Percentiles rank a stretch among this genome's conserved stretches.
phyloP scores from a whole-genome alignment of 1,140 invertebrate genomes.

The Muscidifurax raptorellus region DNA sequence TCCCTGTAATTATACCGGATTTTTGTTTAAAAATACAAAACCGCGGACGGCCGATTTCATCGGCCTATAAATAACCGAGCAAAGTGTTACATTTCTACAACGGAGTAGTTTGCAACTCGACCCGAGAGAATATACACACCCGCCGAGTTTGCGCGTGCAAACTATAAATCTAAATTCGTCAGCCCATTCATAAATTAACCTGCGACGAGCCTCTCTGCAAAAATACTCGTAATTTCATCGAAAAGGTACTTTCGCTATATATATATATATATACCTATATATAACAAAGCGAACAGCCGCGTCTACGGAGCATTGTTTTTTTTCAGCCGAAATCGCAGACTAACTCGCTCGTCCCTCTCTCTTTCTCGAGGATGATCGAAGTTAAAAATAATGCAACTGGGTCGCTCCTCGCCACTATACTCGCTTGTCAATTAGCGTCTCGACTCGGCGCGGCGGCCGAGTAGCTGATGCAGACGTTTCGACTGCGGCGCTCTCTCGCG shows the following conservation, averaged over 20 bases:
- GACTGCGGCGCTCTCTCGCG: neutral
- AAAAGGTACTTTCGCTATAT: too few species aligned
- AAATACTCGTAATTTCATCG: too few species aligned
- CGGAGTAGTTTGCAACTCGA: too few species aligned
- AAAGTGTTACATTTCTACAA: neutral
- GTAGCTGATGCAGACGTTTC: neutral
- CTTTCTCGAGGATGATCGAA: slow-evolving; percentile 23
- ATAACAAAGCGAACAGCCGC: too few species aligned
- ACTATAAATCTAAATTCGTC: too few species aligned
- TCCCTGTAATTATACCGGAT: neutral
- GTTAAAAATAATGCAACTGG: slow-evolving; percentile 51
- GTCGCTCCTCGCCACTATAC: slow-evolving; percentile 13
- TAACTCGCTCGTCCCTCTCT: neutral
- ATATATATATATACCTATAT: too few species aligned
- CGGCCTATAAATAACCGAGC: neutral
- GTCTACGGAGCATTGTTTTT: neutral
- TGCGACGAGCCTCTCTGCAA: too few species aligned
- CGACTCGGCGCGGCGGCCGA: neutral
- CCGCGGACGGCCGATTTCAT: too few species aligned
- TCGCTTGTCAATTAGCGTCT: slow-evolving; percentile 33
- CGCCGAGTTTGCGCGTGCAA: too few species aligned
- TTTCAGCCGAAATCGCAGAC: neutral
- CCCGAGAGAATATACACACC: too few species aligned
- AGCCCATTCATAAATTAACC: too few species aligned
- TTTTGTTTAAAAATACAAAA: neutral